phyloP scores from a whole-genome alignment of 2,888 invertebrate species.

The Lepidocyrtinus sp. region DNA sequence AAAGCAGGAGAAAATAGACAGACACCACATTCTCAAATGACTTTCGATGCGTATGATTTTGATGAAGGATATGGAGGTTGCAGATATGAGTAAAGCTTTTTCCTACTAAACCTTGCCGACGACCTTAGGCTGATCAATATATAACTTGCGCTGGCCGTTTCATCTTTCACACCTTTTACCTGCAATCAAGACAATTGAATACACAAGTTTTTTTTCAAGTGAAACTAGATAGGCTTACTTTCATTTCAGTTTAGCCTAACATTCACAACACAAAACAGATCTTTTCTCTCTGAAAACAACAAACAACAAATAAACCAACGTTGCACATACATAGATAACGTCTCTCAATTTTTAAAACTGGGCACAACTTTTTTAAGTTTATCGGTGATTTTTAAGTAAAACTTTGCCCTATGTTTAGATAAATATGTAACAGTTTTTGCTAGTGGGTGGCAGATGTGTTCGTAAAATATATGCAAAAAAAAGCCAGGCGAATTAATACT shows the following conservation, averaged over 20 bases:
- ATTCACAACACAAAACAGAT: slow-evolving; percentile 1
- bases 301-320: not conserved
- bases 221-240: not conserved
- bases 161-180: not conserved
- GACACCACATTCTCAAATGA: no score
- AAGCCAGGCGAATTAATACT: slow-evolving; percentile 7
- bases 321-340: no score
- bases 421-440: not conserved
- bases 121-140: slow-evolving; percentile 17
- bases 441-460: slow-evolving; percentile 13
- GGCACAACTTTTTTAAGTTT: not conserved
- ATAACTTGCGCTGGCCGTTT: slow-evolving; percentile 19
- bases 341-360: not conserved
- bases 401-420: not conserved
- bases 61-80: no score
- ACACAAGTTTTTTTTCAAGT: slow-evolving; percentile 3
- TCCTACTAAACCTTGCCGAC: not conserved
- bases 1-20: no score
- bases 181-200: slow-evolving; percentile 14
- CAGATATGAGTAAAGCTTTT: no score
- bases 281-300: not conserved
- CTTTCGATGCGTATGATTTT: no score
- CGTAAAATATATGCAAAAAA: not conserved
- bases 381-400: not conserved
- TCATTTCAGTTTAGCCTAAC: not conserved